phyloP scores from a whole-genome alignment of 2,113 vertebrate species.

The Oplegnathus fasciatus region DNA sequence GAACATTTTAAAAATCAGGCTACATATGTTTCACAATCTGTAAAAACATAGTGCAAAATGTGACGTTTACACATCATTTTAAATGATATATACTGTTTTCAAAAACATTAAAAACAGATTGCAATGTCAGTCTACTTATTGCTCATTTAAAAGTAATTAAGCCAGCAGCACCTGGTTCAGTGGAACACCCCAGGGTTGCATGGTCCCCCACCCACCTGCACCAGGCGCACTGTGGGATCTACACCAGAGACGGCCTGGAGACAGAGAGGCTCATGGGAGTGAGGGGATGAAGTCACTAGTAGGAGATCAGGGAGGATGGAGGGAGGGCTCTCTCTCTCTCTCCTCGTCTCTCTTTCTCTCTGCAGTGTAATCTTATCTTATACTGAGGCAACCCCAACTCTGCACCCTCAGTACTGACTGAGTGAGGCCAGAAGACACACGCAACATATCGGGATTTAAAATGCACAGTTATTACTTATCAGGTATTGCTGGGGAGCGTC shows the following conservation, averaged over 20 bases:
- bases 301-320: constrained; percentile 7
- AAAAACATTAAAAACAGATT: background rate
- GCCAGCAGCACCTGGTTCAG: background rate
- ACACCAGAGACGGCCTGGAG: constrained; percentile 55
- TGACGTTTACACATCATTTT: background rate
- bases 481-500: background rate
- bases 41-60: background rate
- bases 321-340: constrained; percentile 17
- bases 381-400: constrained; percentile 35
- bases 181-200: background rate
- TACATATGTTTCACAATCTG: background rate
- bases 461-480: background rate
- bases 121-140: background rate
- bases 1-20: background rate
- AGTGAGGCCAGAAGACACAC: background rate
- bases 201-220: background rate
- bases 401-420: constrained; percentile 12
- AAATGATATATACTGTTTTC: background rate
- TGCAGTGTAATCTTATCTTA: constrained; percentile 71
- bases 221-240: constrained; percentile 11
- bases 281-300: constrained; percentile 40
- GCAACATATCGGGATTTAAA: background rate
- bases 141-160: constrained; percentile 8
- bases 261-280: constrained; percentile 62
- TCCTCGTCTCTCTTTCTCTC: constrained; percentile 43